These are phyloP conservation scores for Lepilemur ruficaudatus DNA, from an alignment of 2,797 vertebrate genomes.

Conservation along the genomic window DNA sequence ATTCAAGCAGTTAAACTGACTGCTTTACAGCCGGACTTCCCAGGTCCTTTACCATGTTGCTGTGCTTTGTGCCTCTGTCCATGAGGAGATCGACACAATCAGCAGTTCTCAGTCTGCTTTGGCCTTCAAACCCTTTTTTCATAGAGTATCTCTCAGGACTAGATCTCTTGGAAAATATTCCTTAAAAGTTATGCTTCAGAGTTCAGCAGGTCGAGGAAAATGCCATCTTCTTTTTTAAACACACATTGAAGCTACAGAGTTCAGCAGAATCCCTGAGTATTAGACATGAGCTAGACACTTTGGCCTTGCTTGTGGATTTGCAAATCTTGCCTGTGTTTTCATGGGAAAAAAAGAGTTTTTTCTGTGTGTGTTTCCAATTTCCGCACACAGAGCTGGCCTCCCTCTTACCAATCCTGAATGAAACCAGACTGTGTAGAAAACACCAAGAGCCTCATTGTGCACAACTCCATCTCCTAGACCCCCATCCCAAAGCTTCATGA, in stretches of 20 bases:
- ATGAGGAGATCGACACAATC: background rate
- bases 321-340: background rate
- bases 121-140: background rate
- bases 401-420: background rate
- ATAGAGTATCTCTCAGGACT: background rate
- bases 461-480: background rate
- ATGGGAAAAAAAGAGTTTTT: background rate
- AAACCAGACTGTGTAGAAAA: constrained; percentile 13
- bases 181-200: background rate
- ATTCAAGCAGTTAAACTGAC: background rate
- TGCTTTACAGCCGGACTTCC: background rate
- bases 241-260: background rate
- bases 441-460: background rate
- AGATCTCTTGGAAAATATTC: background rate
- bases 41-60: background rate
- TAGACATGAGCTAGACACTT: background rate
- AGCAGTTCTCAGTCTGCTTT: background rate
- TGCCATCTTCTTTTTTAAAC: background rate
- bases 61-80: background rate
- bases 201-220: background rate
- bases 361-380: background rate
- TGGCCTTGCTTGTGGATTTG: background rate
- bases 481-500: background rate
- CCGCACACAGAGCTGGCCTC: background rate
- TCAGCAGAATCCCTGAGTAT: background rate